phyloP scores from a whole-genome alignment of 2,113 vertebrate species.

The Apodemus sylvaticus region DNA sequence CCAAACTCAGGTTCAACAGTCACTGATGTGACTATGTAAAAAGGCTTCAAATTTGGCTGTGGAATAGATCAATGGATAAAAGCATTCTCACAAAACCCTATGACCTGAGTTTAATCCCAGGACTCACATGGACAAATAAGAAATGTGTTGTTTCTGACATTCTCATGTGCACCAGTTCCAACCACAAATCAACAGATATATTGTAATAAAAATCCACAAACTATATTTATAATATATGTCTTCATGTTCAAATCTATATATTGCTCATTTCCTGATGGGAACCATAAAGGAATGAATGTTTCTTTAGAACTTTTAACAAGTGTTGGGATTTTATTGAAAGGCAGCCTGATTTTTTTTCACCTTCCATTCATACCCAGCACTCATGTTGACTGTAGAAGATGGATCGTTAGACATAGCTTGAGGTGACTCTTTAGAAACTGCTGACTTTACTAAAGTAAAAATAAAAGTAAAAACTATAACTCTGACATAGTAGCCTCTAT shows the following conservation, averaged over 20 bases:
- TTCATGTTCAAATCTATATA: background rate
- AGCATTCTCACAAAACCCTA: background rate
- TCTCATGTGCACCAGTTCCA: no score
- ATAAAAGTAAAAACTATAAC: slow-evolving; percentile 65
- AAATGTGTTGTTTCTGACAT: no score
- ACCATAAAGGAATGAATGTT: background rate
- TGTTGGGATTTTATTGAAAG: background rate
- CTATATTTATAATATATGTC: background rate
- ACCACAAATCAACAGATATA: no score
- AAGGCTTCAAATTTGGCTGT: background rate
- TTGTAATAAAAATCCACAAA: background rate
- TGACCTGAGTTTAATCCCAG: background rate
- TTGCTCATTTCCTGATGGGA: background rate
- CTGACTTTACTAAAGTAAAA: slow-evolving; percentile 71
- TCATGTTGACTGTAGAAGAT: slow-evolving; percentile 6
- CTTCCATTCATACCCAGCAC: background rate
- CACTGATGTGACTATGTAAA: background rate
- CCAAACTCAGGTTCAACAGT: background rate
- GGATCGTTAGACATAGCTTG: slow-evolving; percentile 20
- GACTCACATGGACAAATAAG: background rate
- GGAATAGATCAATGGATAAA: no score
- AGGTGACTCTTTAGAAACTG: slow-evolving; percentile 59
- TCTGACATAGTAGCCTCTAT: slow-evolving; percentile 63
- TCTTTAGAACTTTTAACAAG: background rate
- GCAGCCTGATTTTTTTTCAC: background rate